A percentile compares a stretch with the other conserved stretches of the same genome.
Evolutionary conservation across 2,113 vertebrate species (phyloP).

Genomic region (Megaceryle torquata): DNA sequence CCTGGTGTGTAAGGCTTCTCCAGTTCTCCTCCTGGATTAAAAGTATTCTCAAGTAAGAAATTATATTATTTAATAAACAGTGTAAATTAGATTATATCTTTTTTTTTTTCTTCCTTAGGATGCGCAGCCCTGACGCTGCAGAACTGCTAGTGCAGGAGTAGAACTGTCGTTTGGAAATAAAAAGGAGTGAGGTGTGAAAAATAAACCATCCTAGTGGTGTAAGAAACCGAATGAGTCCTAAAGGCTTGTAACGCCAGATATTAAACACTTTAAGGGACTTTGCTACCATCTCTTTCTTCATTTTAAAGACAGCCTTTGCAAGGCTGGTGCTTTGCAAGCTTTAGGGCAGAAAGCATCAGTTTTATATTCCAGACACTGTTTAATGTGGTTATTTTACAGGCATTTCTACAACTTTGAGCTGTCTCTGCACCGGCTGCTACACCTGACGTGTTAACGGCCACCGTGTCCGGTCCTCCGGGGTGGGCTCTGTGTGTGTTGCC

Average conservation of each 20-base stretch:
- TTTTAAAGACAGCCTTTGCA: neutral
- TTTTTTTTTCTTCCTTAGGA: neutral
- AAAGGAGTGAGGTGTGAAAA: constrained; percentile 17
- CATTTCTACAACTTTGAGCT: neutral
- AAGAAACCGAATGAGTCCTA: neutral
- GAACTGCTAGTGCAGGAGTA: neutral
- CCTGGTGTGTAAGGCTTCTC: neutral
- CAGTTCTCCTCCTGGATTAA: constrained; percentile 24
- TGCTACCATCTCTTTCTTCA: neutral
- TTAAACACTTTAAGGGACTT: neutral
- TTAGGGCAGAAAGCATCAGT: neutral
- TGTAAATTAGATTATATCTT: neutral
- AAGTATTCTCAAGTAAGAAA: constrained; percentile 10
- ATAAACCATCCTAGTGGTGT: neutral
- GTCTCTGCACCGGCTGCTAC: accelerated
- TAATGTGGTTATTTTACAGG: neutral
- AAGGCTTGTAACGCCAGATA: neutral
- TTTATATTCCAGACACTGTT: neutral
- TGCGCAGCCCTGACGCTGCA: neutral
- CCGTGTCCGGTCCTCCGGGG: accelerated
- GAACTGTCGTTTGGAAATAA: neutral
- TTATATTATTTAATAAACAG: constrained; percentile 5
- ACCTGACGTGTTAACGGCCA: accelerated
- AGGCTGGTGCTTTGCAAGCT: neutral
- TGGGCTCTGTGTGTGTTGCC: accelerated